Evolutionary conservation across 1,140 invertebrate genomes (phyloP), one percentile per base, ranked within the genome.

Genomic region (Colletes latitarsis): DNA sequence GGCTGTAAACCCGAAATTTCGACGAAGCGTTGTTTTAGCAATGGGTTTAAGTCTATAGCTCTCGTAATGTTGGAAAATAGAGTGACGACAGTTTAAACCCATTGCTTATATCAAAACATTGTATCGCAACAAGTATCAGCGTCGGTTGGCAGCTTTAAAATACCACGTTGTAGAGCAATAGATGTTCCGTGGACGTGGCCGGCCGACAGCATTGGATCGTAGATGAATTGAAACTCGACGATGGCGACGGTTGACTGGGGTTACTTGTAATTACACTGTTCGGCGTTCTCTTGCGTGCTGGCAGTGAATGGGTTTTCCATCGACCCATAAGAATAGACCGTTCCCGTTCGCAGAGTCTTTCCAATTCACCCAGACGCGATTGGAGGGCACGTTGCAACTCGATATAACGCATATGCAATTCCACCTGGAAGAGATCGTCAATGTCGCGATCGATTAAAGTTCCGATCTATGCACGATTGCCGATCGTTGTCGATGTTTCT

Each of bases 391-490:
- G 95, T 93, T 98, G 97, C 8, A 98, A 93, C 83, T 98, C 96
- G 63, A 98, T 97, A 87, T 98, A 98, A 62, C 97, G 95, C 94
- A 98, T 98, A 89, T 98, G 97, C 4, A 98, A 94, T 90, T 98
- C 97, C 30, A 97, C 96, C 95, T 95, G 82, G 53, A 89, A 89
- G 46, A 74, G 8, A 72, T 46, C 6, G 1, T 4, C 0, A 10
- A 41, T 10, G 41, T 66, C 5, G 4, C 17, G 49, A 57, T 63
- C 15, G 17, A 55, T 55, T 10, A 41, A 60, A 15, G 14, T 6
- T 46, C 9, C 12, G 30, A 30, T 30, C 30, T 30, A 30, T 30
- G 17, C 5, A 0, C 8, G 0, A 15, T 30, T 41, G 12, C 6
- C 62, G 30, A 41, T 41, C 30, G 30, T 30, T 30, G 30, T 30